Evolutionary conservation across 2,888 invertebrate species (phyloP).

Genomic region (Drosophila pseudotalamancana): DNA sequence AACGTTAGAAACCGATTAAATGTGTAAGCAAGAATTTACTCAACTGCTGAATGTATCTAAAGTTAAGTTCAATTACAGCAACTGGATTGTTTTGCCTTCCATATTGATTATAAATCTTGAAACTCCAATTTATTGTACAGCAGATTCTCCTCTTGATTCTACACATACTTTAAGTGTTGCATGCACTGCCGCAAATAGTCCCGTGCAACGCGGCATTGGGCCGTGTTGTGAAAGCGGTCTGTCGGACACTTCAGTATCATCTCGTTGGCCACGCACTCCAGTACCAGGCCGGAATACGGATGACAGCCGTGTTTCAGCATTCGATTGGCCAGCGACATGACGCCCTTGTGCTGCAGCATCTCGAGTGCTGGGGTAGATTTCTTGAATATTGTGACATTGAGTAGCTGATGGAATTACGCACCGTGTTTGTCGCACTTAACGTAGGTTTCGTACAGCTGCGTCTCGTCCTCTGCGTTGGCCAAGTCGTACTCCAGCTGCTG

Average conservation of each 20-base stretch:
- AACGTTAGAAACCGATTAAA: conserved; percentile 42
- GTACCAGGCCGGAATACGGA: conserved; percentile 67
- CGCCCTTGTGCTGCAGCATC: conserved; percentile 41
- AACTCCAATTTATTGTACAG: too few relatives aligned
- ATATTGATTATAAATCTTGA: too few relatives aligned
- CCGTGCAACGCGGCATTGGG: conserved; percentile 54
- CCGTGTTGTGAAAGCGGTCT: conserved; percentile 44
- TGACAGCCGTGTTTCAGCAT: conserved; percentile 53
- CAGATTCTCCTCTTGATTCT: conserved; percentile 3
- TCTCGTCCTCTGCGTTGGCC: conserved; percentile 43
- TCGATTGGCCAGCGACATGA: conserved; percentile 45
- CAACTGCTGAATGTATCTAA: background rate
- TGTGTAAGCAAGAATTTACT: conserved; percentile 32
- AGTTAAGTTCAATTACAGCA: background rate
- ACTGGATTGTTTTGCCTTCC: too few relatives aligned
- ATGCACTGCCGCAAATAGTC: conserved; percentile 59
- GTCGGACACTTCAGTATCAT: conserved; percentile 71
- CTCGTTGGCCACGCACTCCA: conserved; percentile 73
- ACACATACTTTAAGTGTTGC: conserved; percentile 37
- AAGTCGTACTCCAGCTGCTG: conserved; percentile 51
- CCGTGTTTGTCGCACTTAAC: conserved; percentile 71
- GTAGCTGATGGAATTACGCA: conserved; percentile 6
- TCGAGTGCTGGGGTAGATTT: conserved; percentile 39
- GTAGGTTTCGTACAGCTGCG: conserved; percentile 58
- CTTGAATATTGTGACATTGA: too few relatives aligned